Evolutionary conservation across 2,888 invertebrate species (phyloP).

Genomic region (Gymnocheta viridis): DNA sequence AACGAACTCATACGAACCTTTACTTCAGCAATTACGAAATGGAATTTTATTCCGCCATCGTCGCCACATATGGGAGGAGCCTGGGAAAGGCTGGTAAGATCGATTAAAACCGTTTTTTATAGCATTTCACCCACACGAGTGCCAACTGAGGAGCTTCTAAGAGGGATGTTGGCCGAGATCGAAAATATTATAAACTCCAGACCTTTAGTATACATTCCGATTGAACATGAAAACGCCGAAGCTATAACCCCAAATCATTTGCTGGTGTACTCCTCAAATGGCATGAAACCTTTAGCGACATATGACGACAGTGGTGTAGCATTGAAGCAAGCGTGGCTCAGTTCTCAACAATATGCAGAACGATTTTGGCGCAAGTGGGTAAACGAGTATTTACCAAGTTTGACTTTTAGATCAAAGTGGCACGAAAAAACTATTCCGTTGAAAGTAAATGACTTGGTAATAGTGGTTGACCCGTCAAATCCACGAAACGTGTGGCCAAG

Average conservation of each 20-base stretch:
- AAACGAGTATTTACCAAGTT: slow-evolving; percentile 41
- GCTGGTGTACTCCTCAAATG: slow-evolving; percentile 68
- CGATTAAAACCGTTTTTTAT: slow-evolving; percentile 65
- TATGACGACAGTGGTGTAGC: slow-evolving; percentile 43
- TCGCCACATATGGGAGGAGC: slow-evolving; percentile 67
- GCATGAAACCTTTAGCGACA: slow-evolving; percentile 67
- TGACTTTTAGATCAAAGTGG: slow-evolving; percentile 52
- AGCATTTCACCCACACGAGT: slow-evolving; percentile 56
- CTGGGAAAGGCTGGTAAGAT: no score
- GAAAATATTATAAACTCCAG: slow-evolving; percentile 71
- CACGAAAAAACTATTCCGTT: slow-evolving; percentile 37
- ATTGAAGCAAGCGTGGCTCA: slow-evolving; percentile 60
- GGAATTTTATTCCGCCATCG: no score
- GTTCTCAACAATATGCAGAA: slow-evolving; percentile 62
- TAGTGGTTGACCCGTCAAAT: slow-evolving; percentile 48
- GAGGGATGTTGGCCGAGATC: no score
- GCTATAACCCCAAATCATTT: slow-evolving; percentile 74
- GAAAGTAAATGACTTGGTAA: slow-evolving; percentile 41
- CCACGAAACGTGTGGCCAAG: slow-evolving; percentile 50
- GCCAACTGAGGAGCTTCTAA: slow-evolving; percentile 69
- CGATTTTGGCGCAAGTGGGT: slow-evolving; percentile 66
- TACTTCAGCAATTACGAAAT: no score
- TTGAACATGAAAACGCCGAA: slow-evolving; percentile 64
- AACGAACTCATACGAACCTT: no score
- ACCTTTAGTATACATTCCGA: no score